Conservation (phyloP, 1,140 invertebrate species). For the Venturia canescens region DNA sequence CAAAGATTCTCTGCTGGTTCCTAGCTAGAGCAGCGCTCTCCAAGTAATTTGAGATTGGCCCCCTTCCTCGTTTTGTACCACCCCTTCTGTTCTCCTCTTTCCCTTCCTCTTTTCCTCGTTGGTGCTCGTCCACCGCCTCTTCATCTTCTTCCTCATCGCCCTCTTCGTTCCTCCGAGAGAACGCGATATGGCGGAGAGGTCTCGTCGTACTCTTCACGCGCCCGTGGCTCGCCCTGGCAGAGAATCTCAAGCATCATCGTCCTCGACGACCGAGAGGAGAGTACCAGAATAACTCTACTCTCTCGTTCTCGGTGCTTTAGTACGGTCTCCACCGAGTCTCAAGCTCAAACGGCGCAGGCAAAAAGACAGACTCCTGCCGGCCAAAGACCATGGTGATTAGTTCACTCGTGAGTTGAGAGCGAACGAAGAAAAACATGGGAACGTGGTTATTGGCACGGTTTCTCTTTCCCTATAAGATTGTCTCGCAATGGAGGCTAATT, state of each 20-base stretch:
- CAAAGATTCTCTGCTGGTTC: slow-evolving; percentile 52
- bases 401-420: neutral
- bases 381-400: neutral
- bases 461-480: neutral
- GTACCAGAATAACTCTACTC: slow-evolving; percentile 53
- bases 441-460: neutral
- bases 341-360: slow-evolving; percentile 32
- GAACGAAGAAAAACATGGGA: neutral
- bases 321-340: slow-evolving; percentile 21
- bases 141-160: slow-evolving; percentile 21
- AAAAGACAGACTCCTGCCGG: slow-evolving; percentile 39
- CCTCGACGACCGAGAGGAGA: slow-evolving; percentile 23
- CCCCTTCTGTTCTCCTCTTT: slow-evolving; percentile 27
- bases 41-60: slow-evolving; percentile 66
- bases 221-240: slow-evolving; percentile 46
- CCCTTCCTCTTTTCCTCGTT: slow-evolving; percentile 20
- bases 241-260: slow-evolving; percentile 49
- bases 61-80: slow-evolving; percentile 46
- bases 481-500: neutral
- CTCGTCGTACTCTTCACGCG: slow-evolving; percentile 16
- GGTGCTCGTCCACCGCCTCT: slow-evolving; percentile 7
- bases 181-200: neutral
- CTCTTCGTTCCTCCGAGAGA: slow-evolving; percentile 9
- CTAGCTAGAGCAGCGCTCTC: slow-evolving; percentile 48
- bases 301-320: slow-evolving; percentile 26